These are phyloP conservation scores for Fulica atra DNA, from an alignment of 2,113 vertebrate genomes.

Conservation along the genomic window DNA sequence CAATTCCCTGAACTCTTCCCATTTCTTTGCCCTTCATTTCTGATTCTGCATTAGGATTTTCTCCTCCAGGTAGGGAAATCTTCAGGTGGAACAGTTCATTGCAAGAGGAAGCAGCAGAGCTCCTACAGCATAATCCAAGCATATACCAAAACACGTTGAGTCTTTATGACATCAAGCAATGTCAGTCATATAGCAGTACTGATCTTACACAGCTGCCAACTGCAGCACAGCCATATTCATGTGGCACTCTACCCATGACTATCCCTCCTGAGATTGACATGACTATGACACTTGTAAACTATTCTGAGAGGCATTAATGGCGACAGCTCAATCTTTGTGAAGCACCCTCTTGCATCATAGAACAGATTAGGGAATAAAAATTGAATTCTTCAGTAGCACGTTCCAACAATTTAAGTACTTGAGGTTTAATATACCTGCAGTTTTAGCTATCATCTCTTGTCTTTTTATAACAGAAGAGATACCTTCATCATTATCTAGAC, in stretches of 20 bases:
- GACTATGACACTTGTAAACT: neutral
- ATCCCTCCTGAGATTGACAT: neutral
- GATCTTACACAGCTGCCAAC: too few species aligned
- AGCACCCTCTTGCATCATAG: neutral
- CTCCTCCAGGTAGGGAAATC: neutral
- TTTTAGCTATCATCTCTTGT: neutral
- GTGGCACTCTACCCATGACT: neutral
- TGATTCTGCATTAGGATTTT: neutral
- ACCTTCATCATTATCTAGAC: neutral
- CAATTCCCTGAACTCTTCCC: neutral
- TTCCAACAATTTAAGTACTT: too few species aligned
- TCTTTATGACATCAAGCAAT: fast-evolving
- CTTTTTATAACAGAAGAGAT: too few species aligned
- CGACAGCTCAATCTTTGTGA: neutral
- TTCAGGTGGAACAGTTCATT: neutral
- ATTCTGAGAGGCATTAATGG: neutral
- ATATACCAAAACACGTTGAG: neutral
- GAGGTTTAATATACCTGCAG: neutral
- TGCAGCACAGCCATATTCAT: neutral
- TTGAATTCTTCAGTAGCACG: neutral
- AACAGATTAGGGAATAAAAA: neutral
- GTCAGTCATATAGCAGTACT: neutral
- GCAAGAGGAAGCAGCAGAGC: neutral
- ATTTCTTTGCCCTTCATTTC: neutral
- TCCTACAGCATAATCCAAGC: fast-evolving